Evolutionary conservation across 1,140 invertebrate genomes (phyloP).

Genomic region (Drosophila lini): DNA sequence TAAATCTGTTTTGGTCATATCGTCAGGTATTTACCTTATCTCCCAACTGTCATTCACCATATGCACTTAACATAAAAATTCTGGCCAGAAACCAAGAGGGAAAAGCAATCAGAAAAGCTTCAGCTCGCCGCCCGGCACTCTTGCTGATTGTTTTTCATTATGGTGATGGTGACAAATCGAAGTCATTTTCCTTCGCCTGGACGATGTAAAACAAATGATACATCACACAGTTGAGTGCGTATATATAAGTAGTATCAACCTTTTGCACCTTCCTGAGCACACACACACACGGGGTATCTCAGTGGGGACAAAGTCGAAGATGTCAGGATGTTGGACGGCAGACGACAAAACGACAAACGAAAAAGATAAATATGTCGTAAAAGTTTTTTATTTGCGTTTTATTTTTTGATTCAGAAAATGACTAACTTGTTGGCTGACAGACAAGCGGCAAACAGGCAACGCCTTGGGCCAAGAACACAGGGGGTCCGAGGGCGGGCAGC

Average conservation of each 20-base stretch:
- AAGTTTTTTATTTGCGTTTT: constrained; percentile 82
- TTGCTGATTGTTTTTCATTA: constrained; percentile 78
- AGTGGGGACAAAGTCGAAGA: constrained; percentile 31
- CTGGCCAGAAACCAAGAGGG: background rate
- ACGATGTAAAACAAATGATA: constrained; percentile 78
- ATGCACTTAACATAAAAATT: constrained; percentile 47
- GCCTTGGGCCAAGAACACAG: constrained; percentile 33
- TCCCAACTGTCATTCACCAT: constrained; percentile 48
- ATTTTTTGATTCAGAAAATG: constrained; percentile 79
- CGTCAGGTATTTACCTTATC: constrained; percentile 45
- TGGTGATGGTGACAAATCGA: constrained; percentile 77
- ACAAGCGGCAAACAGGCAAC: constrained; percentile 49
- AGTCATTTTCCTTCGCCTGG: constrained; percentile 57
- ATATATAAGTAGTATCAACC: constrained; percentile 53
- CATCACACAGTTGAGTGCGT: constrained; percentile 66
- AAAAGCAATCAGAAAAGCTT: constrained; percentile 68
- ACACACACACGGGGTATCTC: constrained; percentile 15
- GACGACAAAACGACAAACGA: constrained; percentile 37
- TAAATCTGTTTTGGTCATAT: constrained; percentile 38
- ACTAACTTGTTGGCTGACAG: constrained; percentile 77
- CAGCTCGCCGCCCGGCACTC: constrained; percentile 61
- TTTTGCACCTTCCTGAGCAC: constrained; percentile 61
- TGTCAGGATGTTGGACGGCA: constrained; percentile 36
- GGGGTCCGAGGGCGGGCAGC: constrained; percentile 20
- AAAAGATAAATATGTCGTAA: constrained; percentile 80